These are phyloP conservation scores for Vandiemenella viatica DNA, from an alignment of 2,888 invertebrate genomes.

Conservation along the genomic window DNA sequence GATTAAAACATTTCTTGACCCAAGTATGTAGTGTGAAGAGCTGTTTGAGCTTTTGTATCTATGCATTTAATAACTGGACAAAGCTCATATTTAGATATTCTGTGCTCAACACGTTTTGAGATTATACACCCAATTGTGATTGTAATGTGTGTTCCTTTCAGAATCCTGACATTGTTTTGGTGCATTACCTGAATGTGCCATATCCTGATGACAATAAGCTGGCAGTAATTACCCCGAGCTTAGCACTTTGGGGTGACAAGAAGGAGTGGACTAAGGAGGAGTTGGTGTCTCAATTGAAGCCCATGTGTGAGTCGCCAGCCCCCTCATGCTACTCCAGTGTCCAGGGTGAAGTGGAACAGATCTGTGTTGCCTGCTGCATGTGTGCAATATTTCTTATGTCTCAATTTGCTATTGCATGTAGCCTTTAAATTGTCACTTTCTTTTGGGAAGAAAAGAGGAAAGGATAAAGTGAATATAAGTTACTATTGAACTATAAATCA, in stretches of 20 bases:
- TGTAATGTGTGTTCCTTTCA: no score
- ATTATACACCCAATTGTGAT: no score
- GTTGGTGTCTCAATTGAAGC: slow-evolving; percentile 83
- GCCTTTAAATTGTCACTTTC: background rate
- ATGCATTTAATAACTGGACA: no score
- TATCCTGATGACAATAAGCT: slow-evolving; percentile 93
- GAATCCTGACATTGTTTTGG: slow-evolving; percentile 96
- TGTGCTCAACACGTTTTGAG: no score
- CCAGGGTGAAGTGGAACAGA: slow-evolving; percentile 12
- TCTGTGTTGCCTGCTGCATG: slow-evolving; percentile 13
- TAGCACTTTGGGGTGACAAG: slow-evolving; percentile 86
- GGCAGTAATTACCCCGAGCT: slow-evolving; percentile 76
- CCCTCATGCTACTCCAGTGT: slow-evolving; percentile 13
- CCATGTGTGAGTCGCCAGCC: slow-evolving; percentile 69
- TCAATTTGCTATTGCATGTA: slow-evolving; percentile 2
- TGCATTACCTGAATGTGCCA: slow-evolving; percentile 95
- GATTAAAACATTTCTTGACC: no score
- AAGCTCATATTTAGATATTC: no score
- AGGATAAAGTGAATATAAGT: background rate
- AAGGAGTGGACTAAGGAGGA: slow-evolving; percentile 97
- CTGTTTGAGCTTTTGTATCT: no score
- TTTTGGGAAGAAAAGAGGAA: background rate
- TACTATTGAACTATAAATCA: no score
- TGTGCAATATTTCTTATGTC: no score
- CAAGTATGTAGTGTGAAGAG: no score